Percentiles rank a stretch among this genome's conserved stretches.
These are phyloP conservation scores for Drosophila simulans DNA, from an alignment of 1,140 invertebrate genomes.

Conservation along the genomic window DNA sequence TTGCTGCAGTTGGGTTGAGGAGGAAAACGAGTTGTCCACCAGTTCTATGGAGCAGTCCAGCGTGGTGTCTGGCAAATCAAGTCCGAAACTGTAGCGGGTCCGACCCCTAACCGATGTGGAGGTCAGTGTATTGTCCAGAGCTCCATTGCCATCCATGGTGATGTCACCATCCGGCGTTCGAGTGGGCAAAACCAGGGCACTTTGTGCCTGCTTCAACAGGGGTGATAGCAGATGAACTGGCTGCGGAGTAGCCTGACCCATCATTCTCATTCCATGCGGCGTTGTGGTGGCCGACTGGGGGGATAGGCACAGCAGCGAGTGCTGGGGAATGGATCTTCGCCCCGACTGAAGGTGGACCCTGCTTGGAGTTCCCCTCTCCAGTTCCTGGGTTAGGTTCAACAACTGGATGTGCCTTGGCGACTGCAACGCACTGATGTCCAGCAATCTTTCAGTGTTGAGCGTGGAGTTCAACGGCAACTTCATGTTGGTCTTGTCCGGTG, in stretches of 20 bases:
- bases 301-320: slow-evolving; percentile 64
- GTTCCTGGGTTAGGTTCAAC: slow-evolving; percentile 64
- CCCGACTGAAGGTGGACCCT: slow-evolving; percentile 9
- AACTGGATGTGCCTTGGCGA: slow-evolving; percentile 69
- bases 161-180: slow-evolving; percentile 64
- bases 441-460: slow-evolving; percentile 68
- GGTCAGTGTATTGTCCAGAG: slow-evolving; percentile 33
- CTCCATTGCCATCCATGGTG: slow-evolving; percentile 22
- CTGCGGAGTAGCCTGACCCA: slow-evolving; percentile 57
- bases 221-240: slow-evolving; percentile 68
- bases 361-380: slow-evolving; percentile 44
- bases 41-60: slow-evolving; percentile 81
- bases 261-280: slow-evolving; percentile 37
- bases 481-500: slow-evolving; percentile 71
- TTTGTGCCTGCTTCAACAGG: slow-evolving; percentile 68
- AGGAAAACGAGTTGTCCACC: slow-evolving; percentile 74
- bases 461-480: slow-evolving; percentile 79
- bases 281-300: slow-evolving; percentile 60
- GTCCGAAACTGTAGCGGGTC: slow-evolving; percentile 77
- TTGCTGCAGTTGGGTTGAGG: slow-evolving; percentile 58
- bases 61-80: slow-evolving; percentile 74
- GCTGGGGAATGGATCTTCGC: slow-evolving; percentile 55
- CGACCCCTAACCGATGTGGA: slow-evolving; percentile 16
- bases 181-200: slow-evolving; percentile 76
- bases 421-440: slow-evolving; percentile 56